Conservation (phyloP, 2,113 vertebrate species). For the Larimichthys polyactis region DNA sequence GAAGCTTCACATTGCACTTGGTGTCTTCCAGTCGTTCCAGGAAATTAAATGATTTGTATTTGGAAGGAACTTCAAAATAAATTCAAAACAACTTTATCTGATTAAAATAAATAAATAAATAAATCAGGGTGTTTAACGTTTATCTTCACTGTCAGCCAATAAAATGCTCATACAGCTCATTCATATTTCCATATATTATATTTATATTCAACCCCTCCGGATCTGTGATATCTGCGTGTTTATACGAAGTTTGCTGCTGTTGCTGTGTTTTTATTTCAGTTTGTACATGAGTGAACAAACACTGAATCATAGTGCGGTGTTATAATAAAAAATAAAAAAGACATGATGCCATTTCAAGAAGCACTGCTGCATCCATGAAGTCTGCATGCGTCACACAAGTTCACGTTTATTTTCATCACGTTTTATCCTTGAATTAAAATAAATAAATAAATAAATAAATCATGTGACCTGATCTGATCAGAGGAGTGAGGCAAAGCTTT, state of each 20-base stretch:
- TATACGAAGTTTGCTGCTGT: background rate
- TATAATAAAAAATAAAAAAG: background rate
- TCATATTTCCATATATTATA: background rate
- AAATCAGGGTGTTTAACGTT: slow-evolving; percentile 2
- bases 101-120: background rate
- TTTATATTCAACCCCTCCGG: background rate
- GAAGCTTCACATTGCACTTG: slow-evolving; percentile 16
- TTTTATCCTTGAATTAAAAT: background rate
- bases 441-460: background rate
- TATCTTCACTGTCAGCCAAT: background rate
- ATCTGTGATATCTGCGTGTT: background rate
- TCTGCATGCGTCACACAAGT: background rate
- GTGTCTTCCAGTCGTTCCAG: slow-evolving; percentile 4
- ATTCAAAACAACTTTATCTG: slow-evolving; percentile 42
- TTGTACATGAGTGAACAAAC: background rate
- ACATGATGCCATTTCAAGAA: background rate
- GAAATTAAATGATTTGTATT: slow-evolving; percentile 41
- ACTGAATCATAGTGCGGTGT: background rate
- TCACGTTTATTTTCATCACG: background rate
- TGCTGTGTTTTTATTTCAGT: background rate
- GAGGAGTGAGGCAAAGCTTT: background rate
- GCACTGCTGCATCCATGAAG: background rate
- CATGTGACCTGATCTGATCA: background rate
- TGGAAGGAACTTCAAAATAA: background rate
- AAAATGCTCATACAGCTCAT: background rate